phyloP scores from a whole-genome alignment of 2,888 invertebrate species.

The Cecidostiba fungosa region DNA sequence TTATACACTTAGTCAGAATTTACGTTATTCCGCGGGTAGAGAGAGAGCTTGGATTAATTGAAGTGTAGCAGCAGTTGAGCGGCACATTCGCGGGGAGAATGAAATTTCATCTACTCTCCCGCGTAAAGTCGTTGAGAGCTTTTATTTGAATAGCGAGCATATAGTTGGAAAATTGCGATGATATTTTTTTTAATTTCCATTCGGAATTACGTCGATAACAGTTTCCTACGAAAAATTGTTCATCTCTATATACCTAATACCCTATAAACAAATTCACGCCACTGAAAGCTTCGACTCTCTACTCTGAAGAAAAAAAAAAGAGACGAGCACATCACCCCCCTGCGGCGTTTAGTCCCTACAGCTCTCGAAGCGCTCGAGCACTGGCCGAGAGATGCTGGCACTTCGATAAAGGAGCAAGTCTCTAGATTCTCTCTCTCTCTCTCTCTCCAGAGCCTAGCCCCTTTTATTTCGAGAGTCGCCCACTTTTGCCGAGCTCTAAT shows the following conservation, averaged over 20 bases:
- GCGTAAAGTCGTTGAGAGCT: constrained; percentile 9
- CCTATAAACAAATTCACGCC: too few species aligned
- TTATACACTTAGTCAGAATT: neutral
- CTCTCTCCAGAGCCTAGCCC: constrained; percentile 1
- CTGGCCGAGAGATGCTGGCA: constrained; percentile 30
- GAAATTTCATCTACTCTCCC: neutral
- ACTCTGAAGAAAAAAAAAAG: neutral
- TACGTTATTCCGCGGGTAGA: neutral
- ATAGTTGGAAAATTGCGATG: neutral
- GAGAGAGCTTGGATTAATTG: neutral
- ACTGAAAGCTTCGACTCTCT: too few species aligned
- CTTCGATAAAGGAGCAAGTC: constrained; percentile 67
- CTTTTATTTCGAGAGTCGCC: constrained; percentile 46
- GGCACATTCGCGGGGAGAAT: neutral
- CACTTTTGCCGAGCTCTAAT: constrained; percentile 55
- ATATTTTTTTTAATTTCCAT: neutral
- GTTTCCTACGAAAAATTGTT: too few species aligned
- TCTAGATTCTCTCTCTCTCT: constrained; percentile 41
- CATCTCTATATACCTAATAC: too few species aligned
- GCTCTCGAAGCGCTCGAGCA: constrained; percentile 65
- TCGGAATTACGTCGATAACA: too few species aligned
- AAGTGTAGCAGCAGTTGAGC: constrained; percentile 5
- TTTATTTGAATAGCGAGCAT: neutral
- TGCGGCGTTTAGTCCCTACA: neutral
- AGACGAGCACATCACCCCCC: neutral